Evolutionary conservation across 2,888 invertebrate genomes (phyloP).

Genomic region (Orthosia cruda): DNA sequence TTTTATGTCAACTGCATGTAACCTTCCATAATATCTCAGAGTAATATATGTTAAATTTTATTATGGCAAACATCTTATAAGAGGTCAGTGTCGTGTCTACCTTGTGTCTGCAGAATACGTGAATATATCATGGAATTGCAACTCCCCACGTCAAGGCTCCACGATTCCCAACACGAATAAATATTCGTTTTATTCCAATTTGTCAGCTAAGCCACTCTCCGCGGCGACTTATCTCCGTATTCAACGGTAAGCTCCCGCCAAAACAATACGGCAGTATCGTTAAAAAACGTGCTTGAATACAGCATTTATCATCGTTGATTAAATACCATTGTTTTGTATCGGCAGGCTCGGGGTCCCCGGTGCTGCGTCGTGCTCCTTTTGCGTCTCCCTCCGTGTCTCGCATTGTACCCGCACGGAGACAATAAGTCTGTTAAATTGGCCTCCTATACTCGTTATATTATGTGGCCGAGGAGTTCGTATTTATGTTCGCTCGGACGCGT

Average conservation of each 20-base stretch:
- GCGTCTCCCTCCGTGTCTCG: slow-evolving; percentile 86
- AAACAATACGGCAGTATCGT: slow-evolving; percentile 91
- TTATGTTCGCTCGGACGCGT: slow-evolving; percentile 81
- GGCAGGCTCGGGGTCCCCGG: slow-evolving; percentile 87
- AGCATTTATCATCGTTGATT: slow-evolving; percentile 92
- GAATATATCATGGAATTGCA: slow-evolving; percentile 79
- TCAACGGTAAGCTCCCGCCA: slow-evolving; percentile 91
- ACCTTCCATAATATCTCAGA: not conserved
- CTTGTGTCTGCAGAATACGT: slow-evolving; percentile 75
- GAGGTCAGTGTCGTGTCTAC: slow-evolving; percentile 69
- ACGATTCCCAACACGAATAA: slow-evolving; percentile 87
- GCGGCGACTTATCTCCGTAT: slow-evolving; percentile 90
- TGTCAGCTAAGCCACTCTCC: slow-evolving; percentile 91
- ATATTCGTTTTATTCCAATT: slow-evolving; percentile 92
- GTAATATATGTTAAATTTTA: slow-evolving; percentile 32
- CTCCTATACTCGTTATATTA: slow-evolving; percentile 87
- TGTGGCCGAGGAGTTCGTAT: slow-evolving; percentile 82
- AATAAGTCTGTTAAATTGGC: slow-evolving; percentile 92
- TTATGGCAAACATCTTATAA: slow-evolving; percentile 53
- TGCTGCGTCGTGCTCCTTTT: slow-evolving; percentile 84
- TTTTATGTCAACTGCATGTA: slow-evolving; percentile 4
- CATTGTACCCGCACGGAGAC: slow-evolving; percentile 90
- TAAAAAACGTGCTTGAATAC: slow-evolving; percentile 91
- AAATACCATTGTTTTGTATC: slow-evolving; percentile 92
- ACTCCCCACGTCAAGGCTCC: slow-evolving; percentile 73